phyloP scores from a whole-genome alignment of 2,113 vertebrate species.

The Pygoscelis adeliae region DNA sequence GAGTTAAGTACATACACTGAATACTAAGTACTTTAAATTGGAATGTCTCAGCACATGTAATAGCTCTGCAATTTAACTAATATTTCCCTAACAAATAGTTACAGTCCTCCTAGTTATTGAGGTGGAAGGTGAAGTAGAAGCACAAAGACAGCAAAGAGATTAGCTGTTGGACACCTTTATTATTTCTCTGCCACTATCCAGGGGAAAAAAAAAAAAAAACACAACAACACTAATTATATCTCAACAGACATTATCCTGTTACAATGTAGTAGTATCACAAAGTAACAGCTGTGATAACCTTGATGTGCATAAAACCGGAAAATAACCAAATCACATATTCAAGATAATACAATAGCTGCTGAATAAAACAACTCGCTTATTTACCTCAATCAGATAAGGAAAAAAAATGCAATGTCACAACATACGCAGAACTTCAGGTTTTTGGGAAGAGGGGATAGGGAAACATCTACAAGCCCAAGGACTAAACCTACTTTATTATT shows the following conservation, averaged over 20 bases:
- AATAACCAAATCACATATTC: conserved; percentile 38
- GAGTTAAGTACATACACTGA: not conserved
- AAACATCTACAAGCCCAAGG: not conserved
- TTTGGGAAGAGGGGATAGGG: not conserved
- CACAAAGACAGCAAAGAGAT: conserved; percentile 15
- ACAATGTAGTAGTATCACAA: conserved; percentile 1
- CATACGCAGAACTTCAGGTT: not conserved
- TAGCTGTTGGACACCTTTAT: conserved; percentile 31
- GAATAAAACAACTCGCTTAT: conserved; percentile 40
- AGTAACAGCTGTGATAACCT: conserved; percentile 39
- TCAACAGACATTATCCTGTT: conserved; percentile 38
- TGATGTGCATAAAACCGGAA: not conserved
- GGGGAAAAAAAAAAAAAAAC: not conserved
- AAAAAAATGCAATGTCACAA: not conserved
- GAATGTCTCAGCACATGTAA: not conserved
- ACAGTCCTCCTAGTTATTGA: not conserved
- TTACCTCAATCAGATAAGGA: conserved; percentile 11
- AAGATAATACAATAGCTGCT: conserved; percentile 1
- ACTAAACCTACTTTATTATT: not conserved
- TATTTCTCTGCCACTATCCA: conserved; percentile 4
- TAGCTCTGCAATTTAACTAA: conserved; percentile 9
- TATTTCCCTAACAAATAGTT: conserved; percentile 16
- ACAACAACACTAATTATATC: not conserved
- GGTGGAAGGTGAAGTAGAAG: conserved; percentile 35
- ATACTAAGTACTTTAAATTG: not conserved